Evolutionary conservation across 1,140 invertebrate genomes (phyloP).

Genomic region (Battus philenor): DNA sequence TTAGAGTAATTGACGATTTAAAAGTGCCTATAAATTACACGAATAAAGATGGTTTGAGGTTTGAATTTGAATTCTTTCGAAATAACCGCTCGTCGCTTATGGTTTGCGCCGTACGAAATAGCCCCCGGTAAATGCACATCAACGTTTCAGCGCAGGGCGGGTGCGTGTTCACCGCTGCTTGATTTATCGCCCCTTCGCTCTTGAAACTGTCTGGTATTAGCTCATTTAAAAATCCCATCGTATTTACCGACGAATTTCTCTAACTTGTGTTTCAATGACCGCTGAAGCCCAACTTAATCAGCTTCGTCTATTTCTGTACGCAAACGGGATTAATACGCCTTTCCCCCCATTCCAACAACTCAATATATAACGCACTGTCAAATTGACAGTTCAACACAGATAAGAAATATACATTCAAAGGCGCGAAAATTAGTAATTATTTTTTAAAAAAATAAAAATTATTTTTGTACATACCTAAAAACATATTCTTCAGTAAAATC

Average conservation of each 20-base stretch:
- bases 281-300: neutral
- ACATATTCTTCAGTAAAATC: slow-evolving; percentile 7
- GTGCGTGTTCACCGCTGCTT: slow-evolving; percentile 37
- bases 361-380: neutral
- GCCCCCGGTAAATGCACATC: slow-evolving; percentile 37
- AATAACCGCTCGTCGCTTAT: neutral
- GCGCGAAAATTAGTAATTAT: neutral
- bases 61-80: no score
- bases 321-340: neutral
- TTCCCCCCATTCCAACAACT: neutral
- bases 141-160: slow-evolving; percentile 59
- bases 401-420: neutral
- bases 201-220: slow-evolving; percentile 49
- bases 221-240: slow-evolving; percentile 30
- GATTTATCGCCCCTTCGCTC: slow-evolving; percentile 60
- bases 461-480: slow-evolving; percentile 1
- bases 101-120: slow-evolving; percentile 17
- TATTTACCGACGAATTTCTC: neutral
- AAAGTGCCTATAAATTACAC: no score
- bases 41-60: no score
- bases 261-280: slow-evolving; percentile 9
- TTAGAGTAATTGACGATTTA: no score
- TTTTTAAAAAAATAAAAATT: neutral
- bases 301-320: slow-evolving; percentile 4
- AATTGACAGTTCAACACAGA: neutral